Conservation (phyloP, 2,888 invertebrate species). For the Sussaba pulchella region DNA sequence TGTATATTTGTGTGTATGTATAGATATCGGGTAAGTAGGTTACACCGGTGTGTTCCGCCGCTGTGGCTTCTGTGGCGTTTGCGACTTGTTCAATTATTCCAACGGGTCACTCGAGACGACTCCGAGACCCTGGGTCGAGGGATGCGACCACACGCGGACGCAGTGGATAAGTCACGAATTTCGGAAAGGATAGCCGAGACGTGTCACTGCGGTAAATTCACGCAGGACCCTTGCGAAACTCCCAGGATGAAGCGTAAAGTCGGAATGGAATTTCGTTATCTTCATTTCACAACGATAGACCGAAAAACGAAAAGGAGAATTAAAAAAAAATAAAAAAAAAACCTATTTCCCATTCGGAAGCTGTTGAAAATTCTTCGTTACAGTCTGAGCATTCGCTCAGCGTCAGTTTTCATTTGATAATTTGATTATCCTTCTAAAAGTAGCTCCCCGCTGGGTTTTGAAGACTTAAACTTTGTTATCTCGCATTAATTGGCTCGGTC, state of each 20-base stretch:
- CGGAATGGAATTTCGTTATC: conserved; percentile 38
- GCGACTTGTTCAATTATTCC: conserved; percentile 62
- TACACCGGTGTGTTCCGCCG: not conserved
- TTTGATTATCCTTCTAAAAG: not conserved
- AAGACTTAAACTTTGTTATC: not conserved
- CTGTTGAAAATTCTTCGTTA: conserved; percentile 7
- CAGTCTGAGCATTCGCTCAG: not conserved
- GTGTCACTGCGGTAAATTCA: conserved; percentile 42
- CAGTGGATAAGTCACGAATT: conserved; percentile 57
- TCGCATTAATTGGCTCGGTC: not conserved
- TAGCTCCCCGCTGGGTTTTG: not conserved
- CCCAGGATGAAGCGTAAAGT: not conserved
- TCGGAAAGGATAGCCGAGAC: conserved; percentile 52
- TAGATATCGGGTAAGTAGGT: conserved; percentile 22
- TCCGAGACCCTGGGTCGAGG: not conserved
- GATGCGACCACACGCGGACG: not conserved
- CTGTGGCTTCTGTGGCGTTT: not conserved
- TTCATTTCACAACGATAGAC: conserved; percentile 4
- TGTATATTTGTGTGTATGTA: too few relatives aligned
- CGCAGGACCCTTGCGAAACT: not conserved
- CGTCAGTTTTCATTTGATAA: conserved; percentile 26
- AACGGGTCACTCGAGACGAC: conserved; percentile 52
- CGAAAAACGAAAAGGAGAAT: conserved; percentile 7
- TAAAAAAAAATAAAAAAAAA: too few relatives aligned
- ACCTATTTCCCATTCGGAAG: conserved; percentile 20